phyloP scores from a whole-genome alignment of 2,888 invertebrate genomes.

The Athalia circularis region DNA sequence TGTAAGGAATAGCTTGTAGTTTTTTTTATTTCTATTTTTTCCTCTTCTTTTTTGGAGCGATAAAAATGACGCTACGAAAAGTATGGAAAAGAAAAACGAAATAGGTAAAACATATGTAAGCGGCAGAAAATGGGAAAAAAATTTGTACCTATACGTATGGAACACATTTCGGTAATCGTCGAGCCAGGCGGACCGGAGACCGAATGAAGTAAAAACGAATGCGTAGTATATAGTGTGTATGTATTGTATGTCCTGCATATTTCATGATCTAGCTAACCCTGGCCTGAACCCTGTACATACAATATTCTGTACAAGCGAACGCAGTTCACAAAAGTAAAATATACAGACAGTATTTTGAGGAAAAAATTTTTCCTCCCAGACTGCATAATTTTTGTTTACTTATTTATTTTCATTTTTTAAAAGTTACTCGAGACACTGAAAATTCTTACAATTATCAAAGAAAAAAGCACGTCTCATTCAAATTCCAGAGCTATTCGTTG shows the following conservation, averaged over 20 bases:
- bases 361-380: no score
- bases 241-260: background rate
- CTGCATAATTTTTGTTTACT: no score
- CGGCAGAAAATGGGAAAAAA: constrained; percentile 3
- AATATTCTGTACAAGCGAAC: background rate
- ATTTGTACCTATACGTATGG: constrained; percentile 6
- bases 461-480: background rate
- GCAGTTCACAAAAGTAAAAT: background rate
- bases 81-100: no score
- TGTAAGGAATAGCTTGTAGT: no score
- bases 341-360: no score
- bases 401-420: no score
- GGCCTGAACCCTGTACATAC: background rate
- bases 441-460: background rate
- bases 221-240: background rate
- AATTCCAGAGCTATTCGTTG: background rate
- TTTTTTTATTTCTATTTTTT: background rate
- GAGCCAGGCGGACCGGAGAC: background rate
- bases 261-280: constrained; percentile 13
- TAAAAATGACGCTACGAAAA: background rate
- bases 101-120: background rate
- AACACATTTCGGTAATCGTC: constrained; percentile 14
- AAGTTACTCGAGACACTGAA: no score
- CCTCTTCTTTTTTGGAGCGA: background rate
- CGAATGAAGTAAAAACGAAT: background rate